phyloP scores from a whole-genome alignment of 2,113 vertebrate genomes.

The human region DNA sequence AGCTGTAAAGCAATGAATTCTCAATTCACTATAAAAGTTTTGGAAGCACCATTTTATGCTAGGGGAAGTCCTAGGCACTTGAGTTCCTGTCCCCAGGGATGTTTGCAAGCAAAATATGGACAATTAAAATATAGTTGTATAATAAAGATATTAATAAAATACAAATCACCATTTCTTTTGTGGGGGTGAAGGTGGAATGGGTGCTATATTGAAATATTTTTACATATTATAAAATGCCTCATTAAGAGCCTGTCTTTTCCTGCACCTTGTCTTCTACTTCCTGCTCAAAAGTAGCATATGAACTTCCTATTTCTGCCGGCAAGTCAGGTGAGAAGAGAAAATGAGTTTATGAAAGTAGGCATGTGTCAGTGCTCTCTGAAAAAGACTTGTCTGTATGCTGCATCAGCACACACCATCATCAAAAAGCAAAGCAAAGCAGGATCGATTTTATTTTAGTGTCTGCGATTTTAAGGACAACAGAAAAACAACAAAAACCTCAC shows the following conservation, averaged over 20 bases:
- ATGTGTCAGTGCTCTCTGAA: not conserved
- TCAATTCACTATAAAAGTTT: not conserved
- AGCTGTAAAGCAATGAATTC: not conserved
- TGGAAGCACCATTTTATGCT: not conserved
- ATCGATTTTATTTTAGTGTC: not conserved
- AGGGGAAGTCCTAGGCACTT: not conserved
- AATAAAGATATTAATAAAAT: not conserved
- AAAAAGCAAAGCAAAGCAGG: not conserved
- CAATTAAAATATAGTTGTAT: not conserved
- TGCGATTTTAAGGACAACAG: not conserved
- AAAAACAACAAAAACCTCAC: not conserved
- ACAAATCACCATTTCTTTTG: not conserved
- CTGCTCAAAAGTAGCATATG: not conserved
- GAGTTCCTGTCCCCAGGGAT: not conserved
- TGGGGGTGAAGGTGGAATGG: not conserved
- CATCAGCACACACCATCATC: rapidly evolving
- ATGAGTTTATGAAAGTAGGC: not conserved
- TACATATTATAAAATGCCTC: not conserved
- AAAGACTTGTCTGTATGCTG: not conserved
- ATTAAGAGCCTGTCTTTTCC: not conserved
- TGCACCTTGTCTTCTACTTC: not conserved
- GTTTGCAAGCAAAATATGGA: not conserved
- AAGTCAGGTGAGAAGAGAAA: not conserved
- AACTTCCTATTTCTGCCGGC: not conserved
- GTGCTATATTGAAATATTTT: not conserved